Conservation (phyloP, 2,113 vertebrate species). For the Callospermophilus lateralis region DNA sequence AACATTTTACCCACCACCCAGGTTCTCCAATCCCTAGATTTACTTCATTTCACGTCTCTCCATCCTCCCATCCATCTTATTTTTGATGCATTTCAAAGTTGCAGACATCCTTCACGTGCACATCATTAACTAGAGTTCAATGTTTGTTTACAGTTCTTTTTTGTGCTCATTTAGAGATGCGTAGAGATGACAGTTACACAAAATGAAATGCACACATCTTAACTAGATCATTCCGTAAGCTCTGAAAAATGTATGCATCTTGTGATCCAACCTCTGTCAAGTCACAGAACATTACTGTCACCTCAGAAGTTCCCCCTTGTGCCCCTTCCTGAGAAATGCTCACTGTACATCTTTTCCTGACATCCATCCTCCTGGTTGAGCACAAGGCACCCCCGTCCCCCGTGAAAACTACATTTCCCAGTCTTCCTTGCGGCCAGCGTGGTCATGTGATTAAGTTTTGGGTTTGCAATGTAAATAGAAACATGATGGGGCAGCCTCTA, state of each 20-base stretch:
- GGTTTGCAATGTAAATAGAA: background rate
- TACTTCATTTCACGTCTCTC: background rate
- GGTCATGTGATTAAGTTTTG: background rate
- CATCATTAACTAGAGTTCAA: background rate
- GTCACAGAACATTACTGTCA: background rate
- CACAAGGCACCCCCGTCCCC: accelerated
- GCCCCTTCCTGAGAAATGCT: background rate
- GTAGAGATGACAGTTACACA: conserved; percentile 9
- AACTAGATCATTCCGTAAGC: background rate
- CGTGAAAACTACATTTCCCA: background rate
- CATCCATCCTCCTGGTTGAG: background rate
- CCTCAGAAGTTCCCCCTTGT: background rate
- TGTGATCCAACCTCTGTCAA: background rate
- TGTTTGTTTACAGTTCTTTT: background rate
- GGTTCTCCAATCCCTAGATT: background rate
- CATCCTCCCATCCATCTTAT: background rate
- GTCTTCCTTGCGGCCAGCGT: background rate
- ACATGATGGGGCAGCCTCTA: background rate
- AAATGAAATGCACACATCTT: background rate
- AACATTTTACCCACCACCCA: background rate
- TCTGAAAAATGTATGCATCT: background rate
- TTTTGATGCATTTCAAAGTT: background rate
- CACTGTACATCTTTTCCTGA: accelerated
- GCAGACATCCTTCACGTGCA: background rate
- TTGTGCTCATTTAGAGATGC: background rate